Evolutionary conservation across 2,888 invertebrate genomes (phyloP), one percentile per base, ranked within the genome.

Genomic region (Sphaerophoria taeniata): DNA sequence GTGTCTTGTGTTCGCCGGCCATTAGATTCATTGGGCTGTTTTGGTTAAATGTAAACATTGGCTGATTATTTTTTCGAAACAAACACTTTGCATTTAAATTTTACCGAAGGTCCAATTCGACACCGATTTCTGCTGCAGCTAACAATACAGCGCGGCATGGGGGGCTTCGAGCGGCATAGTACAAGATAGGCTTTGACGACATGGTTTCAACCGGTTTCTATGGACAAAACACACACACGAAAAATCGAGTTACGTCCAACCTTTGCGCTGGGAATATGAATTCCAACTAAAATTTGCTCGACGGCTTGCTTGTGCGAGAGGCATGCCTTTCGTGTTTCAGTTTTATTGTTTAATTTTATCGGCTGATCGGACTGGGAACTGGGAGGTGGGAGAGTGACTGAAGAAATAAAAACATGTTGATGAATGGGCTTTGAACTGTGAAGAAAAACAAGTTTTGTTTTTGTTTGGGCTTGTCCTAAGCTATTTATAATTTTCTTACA

Each of bases 131-230:
- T 83, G 94, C 95, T 6, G 95, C 95, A 0, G 94, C 93, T 74
- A 96, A 90, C 36, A 94, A 92, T 9, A 95, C 95, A 0, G 94
- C 91, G 6, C 95, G 93, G 90, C 95, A 95, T 6, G 95, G 95
- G 1, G 94, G 92, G 88, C 95, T 95, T 89, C 94, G 94, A 12
- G 93, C 93, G 34, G 93, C 88, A 89, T 94, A 94, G 91, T 95
- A 95, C 61, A 95, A 92, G 88, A 91, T 88, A 39, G 92, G 92
- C 88, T 91, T 91, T 9, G 63, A 71, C 39, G 89, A 74, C 91
- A 91, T 90, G 2, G 34, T 45, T 53, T n/a, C 0, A 34, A 61
- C 73, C 36, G 55, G 74, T 74, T 79, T 72, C 2, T 34, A 51
- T 12, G n/a, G 6, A 11, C 14, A 9, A 33, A 55, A 34, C 34